Base-by-base conservation (phyloP, 2,113 vertebrate species). In the Paramormyrops kingsleyae region DNA sequence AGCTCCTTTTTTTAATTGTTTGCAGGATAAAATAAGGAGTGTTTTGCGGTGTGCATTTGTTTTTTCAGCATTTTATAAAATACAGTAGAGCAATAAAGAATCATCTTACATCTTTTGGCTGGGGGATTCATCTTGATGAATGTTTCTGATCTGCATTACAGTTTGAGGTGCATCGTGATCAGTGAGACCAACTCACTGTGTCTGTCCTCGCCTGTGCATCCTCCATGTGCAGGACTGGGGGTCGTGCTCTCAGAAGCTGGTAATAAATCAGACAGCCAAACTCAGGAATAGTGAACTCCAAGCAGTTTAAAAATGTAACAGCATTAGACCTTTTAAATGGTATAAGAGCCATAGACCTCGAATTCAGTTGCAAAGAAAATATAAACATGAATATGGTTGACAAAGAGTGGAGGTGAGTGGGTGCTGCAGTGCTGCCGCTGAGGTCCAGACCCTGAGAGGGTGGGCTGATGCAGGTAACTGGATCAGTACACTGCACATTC, bases 41-140 rank as follows among this genome's bases (percentile, higher is more conserved):
- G 93, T 95, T 92, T 94, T 88, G 35, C 49, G 8, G n/a, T 94
- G 95, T 94, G 94, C 93, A 95, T 95, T 93, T 94, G 94, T 94
- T 94, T 93, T 84, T 95, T 93, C 89, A 93, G 92, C 93, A 95
- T 89, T 83, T 96, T 96, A 95, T 96, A 94, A 95, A 96, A 53
- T 94, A 91, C 89, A 95, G 95, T 96, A 96, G 93, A 96, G 96
- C 96, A 96, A 96, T 96, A 96, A 96, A 96, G 93, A 94, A 95
- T 94, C 95, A 92, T 90, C 90, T 94, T 95, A 90, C 91, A 89
- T 89, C 89, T 89, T 87, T 46, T 89, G 89, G 90, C 12, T 89
- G 9, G 50, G 35, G 3, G 19, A 42, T 84, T 89, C 50, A 83
- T 35, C 88, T 47, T 19, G 19, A 53, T 52, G 70, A 59, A 56